phyloP scores from a whole-genome alignment of 1,140 invertebrate species.

The Macrosteles quadrilineatus region DNA sequence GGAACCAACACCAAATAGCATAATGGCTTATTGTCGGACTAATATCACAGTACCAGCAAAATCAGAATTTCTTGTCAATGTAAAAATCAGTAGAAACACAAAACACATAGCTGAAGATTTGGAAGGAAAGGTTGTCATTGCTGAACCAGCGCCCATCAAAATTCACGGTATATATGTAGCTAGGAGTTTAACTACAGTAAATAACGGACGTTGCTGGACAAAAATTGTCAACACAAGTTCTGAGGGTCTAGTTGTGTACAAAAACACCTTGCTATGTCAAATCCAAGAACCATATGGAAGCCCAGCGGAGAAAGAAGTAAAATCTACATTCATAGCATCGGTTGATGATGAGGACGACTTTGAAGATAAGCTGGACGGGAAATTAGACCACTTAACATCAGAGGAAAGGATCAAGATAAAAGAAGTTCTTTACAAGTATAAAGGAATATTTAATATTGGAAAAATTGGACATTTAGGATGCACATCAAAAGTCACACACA shows the following conservation, averaged over 20 bases:
- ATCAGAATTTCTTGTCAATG: not conserved
- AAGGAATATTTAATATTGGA: not conserved
- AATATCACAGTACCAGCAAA: not conserved
- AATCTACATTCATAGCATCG: not conserved
- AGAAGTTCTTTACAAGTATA: not conserved
- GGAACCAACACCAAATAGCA: not conserved
- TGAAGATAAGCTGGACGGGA: not conserved
- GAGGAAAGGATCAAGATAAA: not conserved
- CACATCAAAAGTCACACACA: not conserved
- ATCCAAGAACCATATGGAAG: not conserved
- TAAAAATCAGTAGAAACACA: not conserved
- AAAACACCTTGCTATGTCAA: not conserved
- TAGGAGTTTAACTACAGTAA: not conserved
- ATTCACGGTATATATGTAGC: not conserved
- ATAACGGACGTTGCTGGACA: not conserved
- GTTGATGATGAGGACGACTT: not conserved
- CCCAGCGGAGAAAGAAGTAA: not conserved
- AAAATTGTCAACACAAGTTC: not conserved
- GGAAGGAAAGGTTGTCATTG: not conserved
- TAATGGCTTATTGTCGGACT: not conserved
- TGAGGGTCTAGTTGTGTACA: not conserved
- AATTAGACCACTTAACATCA: not conserved
- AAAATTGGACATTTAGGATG: conserved; percentile 19
- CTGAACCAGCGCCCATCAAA: not conserved
- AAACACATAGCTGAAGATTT: not conserved